Base-by-base conservation (phyloP, 2,888 invertebrate species). In the Troides helena region DNA sequence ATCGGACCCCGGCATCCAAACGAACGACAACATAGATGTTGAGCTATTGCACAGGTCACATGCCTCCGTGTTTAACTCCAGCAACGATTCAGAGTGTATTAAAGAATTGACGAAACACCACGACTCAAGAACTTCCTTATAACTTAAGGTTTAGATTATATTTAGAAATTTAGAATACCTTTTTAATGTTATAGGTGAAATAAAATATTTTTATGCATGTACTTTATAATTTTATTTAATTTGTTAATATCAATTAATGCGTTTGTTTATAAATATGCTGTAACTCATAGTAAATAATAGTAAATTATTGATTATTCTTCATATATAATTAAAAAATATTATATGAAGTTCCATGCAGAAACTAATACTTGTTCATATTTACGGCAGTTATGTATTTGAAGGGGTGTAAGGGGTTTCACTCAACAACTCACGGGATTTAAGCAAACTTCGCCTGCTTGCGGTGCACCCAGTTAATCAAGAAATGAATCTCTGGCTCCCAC, bases 11-110 rank as follows among this genome's bases (percentile, higher is more conserved):
- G 88, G 87, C 0, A 46, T 66, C 0, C 81, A 81, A 14, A 74
- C 78, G 0, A 78, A 81, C 7, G 76, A 79, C 0, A 79, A 80
- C 50, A 8, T 81, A 2, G 81, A 88, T 68, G 69, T 90, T n/a
- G 81, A 90, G 72, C 65, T 91, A 2, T 68, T 90, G 1, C 89
- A 91, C 62, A 82, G 90, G 78, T 90, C 91, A 0, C 78, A 77
- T 12, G 85, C 80, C 0, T 85, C 90, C 0, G 75, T 85, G 2
- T 82, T 80, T 67, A 85, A 87, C 0, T 89, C 91, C 0, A 85
- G 83, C 23, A 79, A 85, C 18, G 85, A 79, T 1, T 83, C 83
- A 0, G 84, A 82, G 6, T 81, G 77, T 36, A 74, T 80, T 1
- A 82, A 78, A 58, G 74, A 71, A 56, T 69, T 74, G 4, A 74